These are phyloP conservation scores for Cairina moschata DNA, from an alignment of 2,113 vertebrate species.

Conservation along the genomic window DNA sequence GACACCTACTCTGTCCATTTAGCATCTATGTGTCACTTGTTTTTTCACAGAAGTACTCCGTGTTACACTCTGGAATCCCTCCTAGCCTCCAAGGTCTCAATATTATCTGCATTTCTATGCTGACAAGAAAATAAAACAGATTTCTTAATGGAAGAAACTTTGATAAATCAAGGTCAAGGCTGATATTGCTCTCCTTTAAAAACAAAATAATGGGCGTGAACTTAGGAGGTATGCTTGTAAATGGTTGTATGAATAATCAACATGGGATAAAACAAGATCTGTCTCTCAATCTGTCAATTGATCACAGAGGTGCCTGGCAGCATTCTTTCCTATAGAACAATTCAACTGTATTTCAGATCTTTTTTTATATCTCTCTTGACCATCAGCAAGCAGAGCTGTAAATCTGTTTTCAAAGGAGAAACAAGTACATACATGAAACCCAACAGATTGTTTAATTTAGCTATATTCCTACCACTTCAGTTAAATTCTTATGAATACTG, in stretches of 20 bases:
- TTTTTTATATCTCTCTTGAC: background rate
- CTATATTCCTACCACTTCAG: background rate
- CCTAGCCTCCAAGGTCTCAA: background rate
- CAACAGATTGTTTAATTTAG: background rate
- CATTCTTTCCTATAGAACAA: background rate
- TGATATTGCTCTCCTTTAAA: background rate
- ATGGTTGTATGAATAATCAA: background rate
- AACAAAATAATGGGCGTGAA: background rate
- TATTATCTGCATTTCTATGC: background rate
- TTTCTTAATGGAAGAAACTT: background rate
- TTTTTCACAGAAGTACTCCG: background rate
- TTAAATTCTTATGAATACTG: background rate
- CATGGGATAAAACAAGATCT: background rate
- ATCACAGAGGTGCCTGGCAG: background rate
- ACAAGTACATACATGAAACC: background rate
- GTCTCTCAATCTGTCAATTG: background rate
- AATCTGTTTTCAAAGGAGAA: background rate
- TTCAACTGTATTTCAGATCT: background rate
- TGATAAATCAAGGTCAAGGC: background rate
- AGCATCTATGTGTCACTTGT: constrained; percentile 1
- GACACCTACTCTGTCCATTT: constrained; percentile 41
- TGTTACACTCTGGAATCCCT: background rate
- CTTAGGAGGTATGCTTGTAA: background rate
- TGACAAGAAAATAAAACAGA: background rate
- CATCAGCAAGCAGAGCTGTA: background rate